A percentile compares a stretch with the other conserved stretches of the same genome.
Conservation (phyloP, 1,140 invertebrate genomes). For the Atta texana region DNA sequence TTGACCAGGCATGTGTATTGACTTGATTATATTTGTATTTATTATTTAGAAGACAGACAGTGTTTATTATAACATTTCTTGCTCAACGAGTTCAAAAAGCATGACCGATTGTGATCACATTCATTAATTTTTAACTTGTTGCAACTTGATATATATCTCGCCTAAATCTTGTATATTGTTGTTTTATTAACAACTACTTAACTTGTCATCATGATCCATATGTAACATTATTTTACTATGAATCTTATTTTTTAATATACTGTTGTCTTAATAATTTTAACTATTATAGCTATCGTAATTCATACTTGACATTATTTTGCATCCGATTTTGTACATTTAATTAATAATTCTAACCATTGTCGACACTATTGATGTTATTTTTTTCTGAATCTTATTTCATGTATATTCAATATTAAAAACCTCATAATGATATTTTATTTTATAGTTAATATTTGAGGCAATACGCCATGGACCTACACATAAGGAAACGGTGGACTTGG, state of each 20-base stretch:
- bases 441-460: constrained; percentile 96
- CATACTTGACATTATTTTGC: background rate
- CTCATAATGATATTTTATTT: background rate
- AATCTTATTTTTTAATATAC: background rate
- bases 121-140: background rate
- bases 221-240: background rate
- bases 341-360: background rate
- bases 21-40: background rate
- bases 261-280: background rate
- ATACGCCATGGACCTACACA: constrained; percentile 94
- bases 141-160: background rate
- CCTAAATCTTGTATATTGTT: background rate
- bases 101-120: background rate
- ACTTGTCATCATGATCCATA: background rate
- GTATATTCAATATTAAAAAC: background rate
- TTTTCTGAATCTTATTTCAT: background rate
- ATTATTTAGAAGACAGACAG: background rate
- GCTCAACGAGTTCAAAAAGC: background rate
- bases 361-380: background rate
- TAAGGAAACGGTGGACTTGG: constrained; percentile 94
- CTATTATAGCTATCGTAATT: background rate
- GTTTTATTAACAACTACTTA: background rate
- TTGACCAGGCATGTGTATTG: constrained; percentile 90
- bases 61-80: background rate
- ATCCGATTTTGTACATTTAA: background rate